Evolutionary conservation across 1,140 invertebrate genomes (phyloP).

Genomic region (Leptestheria dahalacensis): DNA sequence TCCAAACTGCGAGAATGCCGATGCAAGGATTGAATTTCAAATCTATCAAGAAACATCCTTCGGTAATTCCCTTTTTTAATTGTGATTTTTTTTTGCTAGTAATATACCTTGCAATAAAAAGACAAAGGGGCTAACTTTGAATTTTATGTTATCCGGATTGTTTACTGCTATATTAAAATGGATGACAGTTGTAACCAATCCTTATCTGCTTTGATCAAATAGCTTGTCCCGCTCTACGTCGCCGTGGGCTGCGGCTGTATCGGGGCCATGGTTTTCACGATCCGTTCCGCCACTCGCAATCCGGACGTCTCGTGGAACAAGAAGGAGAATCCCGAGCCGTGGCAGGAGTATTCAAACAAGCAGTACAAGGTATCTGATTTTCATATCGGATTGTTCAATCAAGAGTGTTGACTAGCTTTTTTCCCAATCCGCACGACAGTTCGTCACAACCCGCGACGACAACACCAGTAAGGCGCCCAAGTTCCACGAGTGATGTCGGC

Average conservation of each 20-base stretch:
- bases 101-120: not conserved
- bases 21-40: slow-evolving; percentile 15
- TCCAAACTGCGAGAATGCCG: not conserved
- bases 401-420: not conserved
- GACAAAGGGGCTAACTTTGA: not conserved
- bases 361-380: slow-evolving; percentile 54
- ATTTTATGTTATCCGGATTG: not conserved
- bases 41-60: slow-evolving; percentile 41
- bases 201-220: too few species aligned
- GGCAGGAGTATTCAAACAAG: slow-evolving; percentile 57
- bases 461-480: not conserved
- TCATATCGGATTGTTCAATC: not conserved
- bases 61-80: slow-evolving; percentile 27
- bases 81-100: slow-evolving; percentile 3
- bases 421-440: not conserved
- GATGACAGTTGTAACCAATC: too few species aligned
- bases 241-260: slow-evolving; percentile 44
- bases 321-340: slow-evolving; percentile 54
- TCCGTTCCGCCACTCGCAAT: slow-evolving; percentile 48
- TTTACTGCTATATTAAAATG: slow-evolving; percentile 29
- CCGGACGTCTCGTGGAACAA: slow-evolving; percentile 66
- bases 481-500: not conserved
- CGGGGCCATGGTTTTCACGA: slow-evolving; percentile 40
- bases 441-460: not conserved
- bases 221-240: slow-evolving; percentile 59